Conservation (phyloP, 2,113 vertebrate species). For the Osmerus mordax region DNA sequence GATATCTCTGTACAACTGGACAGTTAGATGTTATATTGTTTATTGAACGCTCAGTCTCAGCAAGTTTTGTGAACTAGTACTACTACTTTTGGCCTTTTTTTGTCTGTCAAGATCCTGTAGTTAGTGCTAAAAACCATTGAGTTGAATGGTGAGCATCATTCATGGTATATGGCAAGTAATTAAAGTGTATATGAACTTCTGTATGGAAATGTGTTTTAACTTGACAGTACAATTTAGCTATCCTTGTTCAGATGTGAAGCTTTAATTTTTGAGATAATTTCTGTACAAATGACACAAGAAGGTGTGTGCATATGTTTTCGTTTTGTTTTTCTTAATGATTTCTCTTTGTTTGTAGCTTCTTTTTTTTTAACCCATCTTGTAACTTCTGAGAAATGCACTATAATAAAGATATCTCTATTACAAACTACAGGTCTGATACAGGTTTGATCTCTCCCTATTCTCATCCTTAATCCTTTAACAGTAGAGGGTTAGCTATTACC, state of each 20-base stretch:
- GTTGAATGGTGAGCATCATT: slow-evolving; percentile 37
- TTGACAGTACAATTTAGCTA: slow-evolving; percentile 48
- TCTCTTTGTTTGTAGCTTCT: slow-evolving; percentile 45
- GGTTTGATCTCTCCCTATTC: too few relatives aligned
- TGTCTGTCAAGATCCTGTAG: slow-evolving; percentile 28
- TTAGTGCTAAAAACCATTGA: slow-evolving; percentile 32
- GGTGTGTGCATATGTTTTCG: slow-evolving; percentile 54
- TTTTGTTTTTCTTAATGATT: slow-evolving; percentile 38
- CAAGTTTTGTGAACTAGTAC: slow-evolving; percentile 31
- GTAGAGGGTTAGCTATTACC: too few relatives aligned
- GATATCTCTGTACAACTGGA: slow-evolving; percentile 46
- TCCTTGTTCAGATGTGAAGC: slow-evolving; percentile 63
- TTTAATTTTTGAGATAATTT: slow-evolving; percentile 63
- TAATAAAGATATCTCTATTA: slow-evolving; percentile 77
- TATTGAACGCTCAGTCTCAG: slow-evolving; percentile 33
- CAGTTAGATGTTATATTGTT: slow-evolving; percentile 18
- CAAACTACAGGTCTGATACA: slow-evolving; percentile 7
- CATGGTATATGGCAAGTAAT: slow-evolving; percentile 49
- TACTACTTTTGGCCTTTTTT: slow-evolving; percentile 41
- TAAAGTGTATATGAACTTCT: slow-evolving; percentile 48
- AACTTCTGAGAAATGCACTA: slow-evolving; percentile 75
- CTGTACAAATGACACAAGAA: slow-evolving; percentile 51
- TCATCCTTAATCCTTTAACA: too few relatives aligned
- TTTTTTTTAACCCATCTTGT: slow-evolving; percentile 66
- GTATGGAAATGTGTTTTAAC: slow-evolving; percentile 59